These are phyloP conservation scores for Pasiphila rectangulata DNA, from an alignment of 2,888 invertebrate genomes.

Conservation along the genomic window DNA sequence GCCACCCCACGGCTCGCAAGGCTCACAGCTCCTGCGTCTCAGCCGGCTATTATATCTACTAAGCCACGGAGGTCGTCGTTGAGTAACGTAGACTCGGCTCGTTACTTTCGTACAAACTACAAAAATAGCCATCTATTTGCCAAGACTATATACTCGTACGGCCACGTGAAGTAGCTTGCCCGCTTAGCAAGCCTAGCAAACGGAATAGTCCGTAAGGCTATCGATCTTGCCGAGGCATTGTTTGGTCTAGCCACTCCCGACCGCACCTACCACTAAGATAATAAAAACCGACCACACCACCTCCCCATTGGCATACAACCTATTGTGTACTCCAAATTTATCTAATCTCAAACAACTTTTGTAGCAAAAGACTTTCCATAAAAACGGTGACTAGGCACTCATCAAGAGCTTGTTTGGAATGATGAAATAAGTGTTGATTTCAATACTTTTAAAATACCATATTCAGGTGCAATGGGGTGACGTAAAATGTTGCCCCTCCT, in stretches of 20 bases:
- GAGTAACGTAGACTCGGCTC: not conserved
- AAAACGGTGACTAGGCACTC: not conserved
- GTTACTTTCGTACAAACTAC: not conserved
- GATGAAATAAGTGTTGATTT: no score
- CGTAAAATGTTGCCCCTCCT: no score
- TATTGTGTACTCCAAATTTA: conserved; percentile 31
- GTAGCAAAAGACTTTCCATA: conserved; percentile 11
- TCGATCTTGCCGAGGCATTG: conserved; percentile 65
- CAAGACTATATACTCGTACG: conserved; percentile 1
- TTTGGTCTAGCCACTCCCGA: conserved; percentile 71
- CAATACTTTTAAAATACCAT: no score
- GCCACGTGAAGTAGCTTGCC: conserved; percentile 14
- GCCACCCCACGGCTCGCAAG: no score
- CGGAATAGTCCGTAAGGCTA: conserved; percentile 66
- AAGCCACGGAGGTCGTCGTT: no score
- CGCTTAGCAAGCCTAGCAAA: conserved; percentile 45
- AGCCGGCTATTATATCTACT: no score
- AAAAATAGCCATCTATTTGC: conserved; percentile 2
- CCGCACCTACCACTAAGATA: conserved; percentile 69
- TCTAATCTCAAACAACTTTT: conserved; percentile 25
- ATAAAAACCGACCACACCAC: conserved; percentile 74
- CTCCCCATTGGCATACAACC: conserved; percentile 51
- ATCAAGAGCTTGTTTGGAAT: no score
- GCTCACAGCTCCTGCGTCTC: no score
- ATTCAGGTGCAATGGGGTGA: no score